phyloP scores from a whole-genome alignment of 2,888 invertebrate species.

The Tetragonisca angustula region DNA sequence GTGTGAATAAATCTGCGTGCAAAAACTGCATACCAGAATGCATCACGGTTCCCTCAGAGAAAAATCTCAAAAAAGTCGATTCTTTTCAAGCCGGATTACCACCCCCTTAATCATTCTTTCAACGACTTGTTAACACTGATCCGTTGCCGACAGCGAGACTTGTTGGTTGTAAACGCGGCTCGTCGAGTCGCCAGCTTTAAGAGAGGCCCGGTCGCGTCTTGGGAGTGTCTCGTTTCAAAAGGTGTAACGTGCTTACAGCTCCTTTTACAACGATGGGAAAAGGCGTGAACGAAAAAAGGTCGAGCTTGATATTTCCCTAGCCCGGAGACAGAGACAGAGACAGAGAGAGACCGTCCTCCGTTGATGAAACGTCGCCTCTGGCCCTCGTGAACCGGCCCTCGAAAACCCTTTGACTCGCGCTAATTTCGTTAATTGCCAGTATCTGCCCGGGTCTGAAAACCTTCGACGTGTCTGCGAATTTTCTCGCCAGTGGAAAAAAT shows the following conservation, averaged over 20 bases:
- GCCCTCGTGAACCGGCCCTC: slow-evolving; percentile 1
- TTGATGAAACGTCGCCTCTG: slow-evolving; percentile 59
- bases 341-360: not conserved
- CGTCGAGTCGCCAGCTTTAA: slow-evolving; percentile 14
- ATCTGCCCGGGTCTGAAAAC: no score
- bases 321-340: slow-evolving; percentile 17
- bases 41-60: no score
- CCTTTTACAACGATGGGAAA: slow-evolving; percentile 53
- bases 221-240: slow-evolving; percentile 33
- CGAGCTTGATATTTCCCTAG: slow-evolving; percentile 55
- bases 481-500: slow-evolving; percentile 37
- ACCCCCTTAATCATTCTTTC: slow-evolving; percentile 42
- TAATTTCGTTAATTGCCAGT: slow-evolving; percentile 68
- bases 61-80: no score
- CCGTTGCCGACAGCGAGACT: not conserved
- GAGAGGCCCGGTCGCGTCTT: slow-evolving; percentile 12
- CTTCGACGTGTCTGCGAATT: slow-evolving; percentile 33
- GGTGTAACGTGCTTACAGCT: slow-evolving; percentile 39
- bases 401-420: slow-evolving; percentile 67
- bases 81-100: no score
- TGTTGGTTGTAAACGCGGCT: slow-evolving; percentile 3
- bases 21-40: no score
- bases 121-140: slow-evolving; percentile 30
- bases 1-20: no score
- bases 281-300: slow-evolving; percentile 56